Percentiles rank a stretch among this genome's conserved stretches.
phyloP scores from a whole-genome alignment of 2,888 invertebrate species.

The Salticus scenicus region DNA sequence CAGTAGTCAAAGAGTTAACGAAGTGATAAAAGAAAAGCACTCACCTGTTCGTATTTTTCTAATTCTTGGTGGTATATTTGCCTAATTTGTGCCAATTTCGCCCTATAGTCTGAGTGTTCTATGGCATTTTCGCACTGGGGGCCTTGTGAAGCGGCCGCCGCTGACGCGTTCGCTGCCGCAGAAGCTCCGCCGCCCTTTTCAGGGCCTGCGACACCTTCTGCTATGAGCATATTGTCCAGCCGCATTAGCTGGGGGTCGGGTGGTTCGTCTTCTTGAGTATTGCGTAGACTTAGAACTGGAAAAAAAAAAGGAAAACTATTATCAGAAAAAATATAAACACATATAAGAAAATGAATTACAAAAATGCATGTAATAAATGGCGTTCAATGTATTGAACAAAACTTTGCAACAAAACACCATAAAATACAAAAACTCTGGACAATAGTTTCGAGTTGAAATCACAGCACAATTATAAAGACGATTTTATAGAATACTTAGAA shows the following conservation, averaged over 20 bases:
- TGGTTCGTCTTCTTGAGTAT: constrained; percentile 98
- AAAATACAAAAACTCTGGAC: no score
- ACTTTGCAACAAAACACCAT: no score
- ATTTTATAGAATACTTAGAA: no score
- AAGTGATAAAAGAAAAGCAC: no score
- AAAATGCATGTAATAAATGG: no score
- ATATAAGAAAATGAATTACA: not conserved
- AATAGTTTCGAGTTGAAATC: no score
- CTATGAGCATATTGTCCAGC: constrained; percentile 97
- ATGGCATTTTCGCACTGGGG: constrained; percentile 87
- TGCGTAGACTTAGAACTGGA: constrained; percentile 91
- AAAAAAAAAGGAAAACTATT: not conserved
- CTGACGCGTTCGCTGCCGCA: constrained; percentile 81
- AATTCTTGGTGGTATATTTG: constrained; percentile 99
- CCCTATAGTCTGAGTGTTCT: constrained; percentile 99
- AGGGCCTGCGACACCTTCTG: constrained; percentile 97
- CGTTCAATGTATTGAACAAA: no score
- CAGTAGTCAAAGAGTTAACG: no score
- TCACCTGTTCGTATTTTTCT: constrained; percentile 97
- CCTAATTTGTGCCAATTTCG: constrained; percentile 98
- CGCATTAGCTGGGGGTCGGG: constrained; percentile 99
- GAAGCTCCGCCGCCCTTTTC: constrained; percentile 86
- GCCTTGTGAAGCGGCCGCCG: constrained; percentile 79
- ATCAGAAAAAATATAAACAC: not conserved
- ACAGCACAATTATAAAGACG: no score